Evolutionary conservation across 2,888 invertebrate genomes (phyloP).

Genomic region (Metacarcinus magister): DNA sequence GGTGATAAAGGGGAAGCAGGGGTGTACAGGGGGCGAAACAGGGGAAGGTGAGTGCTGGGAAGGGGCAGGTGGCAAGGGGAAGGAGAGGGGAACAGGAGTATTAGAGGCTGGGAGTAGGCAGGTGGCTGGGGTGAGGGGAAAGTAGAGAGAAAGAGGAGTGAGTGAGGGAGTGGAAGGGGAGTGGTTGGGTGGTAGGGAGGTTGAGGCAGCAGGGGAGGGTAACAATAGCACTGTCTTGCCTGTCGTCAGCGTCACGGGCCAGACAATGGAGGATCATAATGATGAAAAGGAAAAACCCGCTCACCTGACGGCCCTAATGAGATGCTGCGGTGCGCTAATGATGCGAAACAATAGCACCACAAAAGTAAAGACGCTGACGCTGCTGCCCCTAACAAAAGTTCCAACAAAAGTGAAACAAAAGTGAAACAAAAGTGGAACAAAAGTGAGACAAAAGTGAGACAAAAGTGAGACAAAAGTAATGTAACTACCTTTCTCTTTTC

Average conservation of each 20-base stretch:
- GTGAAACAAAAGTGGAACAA: background rate
- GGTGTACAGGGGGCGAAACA: background rate
- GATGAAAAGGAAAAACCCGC: slow-evolving; percentile 70
- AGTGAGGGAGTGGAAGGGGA: slow-evolving; percentile 6
- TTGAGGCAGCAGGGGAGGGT: background rate
- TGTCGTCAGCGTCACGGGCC: slow-evolving; percentile 70
- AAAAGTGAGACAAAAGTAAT: slow-evolving; percentile 60
- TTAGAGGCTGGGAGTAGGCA: background rate
- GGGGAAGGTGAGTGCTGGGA: background rate
- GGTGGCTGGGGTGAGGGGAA: background rate
- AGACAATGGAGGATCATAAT: slow-evolving; percentile 76
- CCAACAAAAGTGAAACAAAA: slow-evolving; percentile 46
- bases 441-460: background rate
- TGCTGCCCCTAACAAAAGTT: background rate
- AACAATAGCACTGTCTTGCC: slow-evolving; percentile 72
- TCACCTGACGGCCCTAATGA: slow-evolving; percentile 68
- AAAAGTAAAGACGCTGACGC: slow-evolving; percentile 18
- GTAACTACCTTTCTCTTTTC: slow-evolving; percentile 59
- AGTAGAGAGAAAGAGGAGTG: background rate
- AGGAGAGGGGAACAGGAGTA: background rate
- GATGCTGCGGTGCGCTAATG: slow-evolving; percentile 69
- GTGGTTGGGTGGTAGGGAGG: background rate
- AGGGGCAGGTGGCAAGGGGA: background rate
- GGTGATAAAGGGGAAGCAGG: background rate
- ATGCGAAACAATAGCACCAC: slow-evolving; percentile 64